Base-by-base conservation (phyloP, 2,113 vertebrate genomes). In the Misgurnus anguillicaudatus region DNA sequence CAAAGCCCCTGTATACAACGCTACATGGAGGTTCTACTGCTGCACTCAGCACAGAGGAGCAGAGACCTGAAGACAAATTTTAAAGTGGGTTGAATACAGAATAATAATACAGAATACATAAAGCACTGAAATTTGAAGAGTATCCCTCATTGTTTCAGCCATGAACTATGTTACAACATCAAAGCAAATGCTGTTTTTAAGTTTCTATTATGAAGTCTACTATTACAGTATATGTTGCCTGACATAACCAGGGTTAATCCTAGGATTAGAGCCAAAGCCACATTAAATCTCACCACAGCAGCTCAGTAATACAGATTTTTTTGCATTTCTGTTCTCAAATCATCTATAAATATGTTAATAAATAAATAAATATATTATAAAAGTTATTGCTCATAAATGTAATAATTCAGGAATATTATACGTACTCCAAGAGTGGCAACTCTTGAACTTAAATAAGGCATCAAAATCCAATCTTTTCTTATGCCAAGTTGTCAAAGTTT, bases 1-100 rank as follows among this genome's bases (percentile, higher is more conserved):
- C 96, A 24, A 98, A 98, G 80, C 95, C 95, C 89, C 93, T 95
- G 91, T 97, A 99, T 89, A 99, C 96, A 82, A 93, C 94, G 48
- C 91, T 92, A 79, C 96, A 98, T n/a, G 85, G 90, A 81, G 84
- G 83, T 64, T 90, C 87, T 81, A 92, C 77, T 0, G 91, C 89
- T 0, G 88, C 92, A 57, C 86, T 85, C 13, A 84, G 75, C 78
- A 85, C 17, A 11, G 83, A 80, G 63, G 83, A 48, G 71, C 24
- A 84, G 67, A 92, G 70, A 36, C 86, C 91, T 92, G 41, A 61
- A n/a, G 3, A 10, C 7, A 6, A 57, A n/a, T 51, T 51, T 51
- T 5, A 16, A 51, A 51, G 0, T 13, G 16, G 11, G 16, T 13
- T 14, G 13, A 3, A 51, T 14, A 51, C 13, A 5, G 13, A 51